Conservation (phyloP, 2,888 invertebrate genomes). For the Limenitis camilla region DNA sequence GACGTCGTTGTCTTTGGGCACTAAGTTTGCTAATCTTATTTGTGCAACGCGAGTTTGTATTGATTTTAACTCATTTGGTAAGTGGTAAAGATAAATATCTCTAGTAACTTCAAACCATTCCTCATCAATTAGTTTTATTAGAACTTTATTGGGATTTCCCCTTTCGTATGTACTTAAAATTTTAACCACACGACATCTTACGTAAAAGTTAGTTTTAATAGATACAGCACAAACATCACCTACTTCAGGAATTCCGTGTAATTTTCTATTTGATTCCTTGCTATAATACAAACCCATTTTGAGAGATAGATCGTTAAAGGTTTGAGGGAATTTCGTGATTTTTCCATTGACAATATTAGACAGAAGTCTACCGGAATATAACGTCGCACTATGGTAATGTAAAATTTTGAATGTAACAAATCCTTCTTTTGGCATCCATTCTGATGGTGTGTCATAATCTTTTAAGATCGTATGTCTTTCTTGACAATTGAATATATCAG, state of each 20-base stretch:
- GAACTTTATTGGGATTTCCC: constrained; percentile 43
- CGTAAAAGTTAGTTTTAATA: constrained; percentile 59
- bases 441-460: constrained; percentile 65
- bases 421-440: constrained; percentile 70
- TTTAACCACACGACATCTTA: constrained; percentile 73
- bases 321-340: constrained; percentile 44
- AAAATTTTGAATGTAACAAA: constrained; percentile 74
- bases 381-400: constrained; percentile 74
- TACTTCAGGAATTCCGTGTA: constrained; percentile 54
- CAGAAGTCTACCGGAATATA: constrained; percentile 74
- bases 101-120: constrained; percentile 60
- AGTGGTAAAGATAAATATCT: constrained; percentile 57
- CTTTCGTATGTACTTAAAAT: constrained; percentile 44
- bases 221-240: constrained; percentile 76
- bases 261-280: constrained; percentile 45
- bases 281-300: constrained; percentile 58
- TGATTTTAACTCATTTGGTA: constrained; percentile 67
- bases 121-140: constrained; percentile 76
- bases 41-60: constrained; percentile 59
- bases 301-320: constrained; percentile 44
- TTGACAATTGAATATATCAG: constrained; percentile 68
- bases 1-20: constrained; percentile 57
- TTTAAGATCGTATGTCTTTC: constrained; percentile 77
- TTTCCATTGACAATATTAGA: constrained; percentile 32
- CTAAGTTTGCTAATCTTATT: constrained; percentile 49